These are phyloP conservation scores for Oryzias dopingdopingensis DNA, from an alignment of 2,797 vertebrate genomes.

Conservation along the genomic window DNA sequence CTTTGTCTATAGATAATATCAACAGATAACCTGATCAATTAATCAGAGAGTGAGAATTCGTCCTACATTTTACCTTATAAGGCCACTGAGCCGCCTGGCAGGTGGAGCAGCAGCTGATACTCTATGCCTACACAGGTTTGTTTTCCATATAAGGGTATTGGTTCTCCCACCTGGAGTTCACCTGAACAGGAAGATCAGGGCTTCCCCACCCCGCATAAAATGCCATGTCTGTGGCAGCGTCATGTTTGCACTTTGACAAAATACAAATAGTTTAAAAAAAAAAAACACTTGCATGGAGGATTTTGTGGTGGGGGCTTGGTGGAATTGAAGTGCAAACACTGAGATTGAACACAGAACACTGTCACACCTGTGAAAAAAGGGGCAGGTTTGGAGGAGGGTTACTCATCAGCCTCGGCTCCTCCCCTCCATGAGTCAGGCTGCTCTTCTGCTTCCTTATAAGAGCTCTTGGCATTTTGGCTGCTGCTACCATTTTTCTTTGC, in stretches of 20 bases:
- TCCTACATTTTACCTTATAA: slow-evolving; percentile 67
- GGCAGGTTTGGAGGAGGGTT: slow-evolving; percentile 51
- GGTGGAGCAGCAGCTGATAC: slow-evolving; percentile 25
- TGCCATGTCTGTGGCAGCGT: neutral
- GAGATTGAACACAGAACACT: slow-evolving; percentile 39
- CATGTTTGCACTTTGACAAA: neutral
- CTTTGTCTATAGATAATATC: neutral
- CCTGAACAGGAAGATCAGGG: neutral
- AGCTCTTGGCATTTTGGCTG: slow-evolving; percentile 40
- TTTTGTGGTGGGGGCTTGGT: slow-evolving; percentile 5
- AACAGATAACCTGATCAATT: slow-evolving; percentile 4
- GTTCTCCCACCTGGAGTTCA: slow-evolving; percentile 41
- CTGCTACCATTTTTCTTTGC: slow-evolving; percentile 54
- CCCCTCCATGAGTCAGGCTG: slow-evolving; percentile 61
- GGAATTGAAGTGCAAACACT: slow-evolving; percentile 30
- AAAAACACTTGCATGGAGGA: neutral
- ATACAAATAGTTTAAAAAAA: neutral
- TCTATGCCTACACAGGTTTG: slow-evolving; percentile 46
- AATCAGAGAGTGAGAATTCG: slow-evolving; percentile 5
- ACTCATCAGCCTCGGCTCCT: slow-evolving; percentile 47
- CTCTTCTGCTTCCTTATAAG: slow-evolving; percentile 54
- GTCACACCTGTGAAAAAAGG: slow-evolving; percentile 53
- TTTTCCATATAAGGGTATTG: slow-evolving; percentile 69
- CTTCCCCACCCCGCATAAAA: neutral
- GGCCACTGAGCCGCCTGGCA: slow-evolving; percentile 32